Evolutionary conservation across 1,140 invertebrate species (phyloP).

Genomic region (Saccostrea echinata): DNA sequence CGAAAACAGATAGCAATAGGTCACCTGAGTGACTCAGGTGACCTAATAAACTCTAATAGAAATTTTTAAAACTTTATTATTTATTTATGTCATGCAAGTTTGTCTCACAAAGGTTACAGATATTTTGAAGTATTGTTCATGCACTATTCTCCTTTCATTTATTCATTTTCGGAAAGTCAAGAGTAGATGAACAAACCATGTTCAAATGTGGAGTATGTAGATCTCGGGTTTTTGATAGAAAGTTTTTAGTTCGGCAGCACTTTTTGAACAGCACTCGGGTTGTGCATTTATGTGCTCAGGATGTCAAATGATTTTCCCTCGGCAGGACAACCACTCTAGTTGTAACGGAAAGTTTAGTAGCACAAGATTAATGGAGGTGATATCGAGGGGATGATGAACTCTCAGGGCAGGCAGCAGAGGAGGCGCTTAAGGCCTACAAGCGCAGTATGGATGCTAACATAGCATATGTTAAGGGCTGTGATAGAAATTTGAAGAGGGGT

Average conservation of each 20-base stretch:
- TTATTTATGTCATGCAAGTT: too few relatives aligned
- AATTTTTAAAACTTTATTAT: too few relatives aligned
- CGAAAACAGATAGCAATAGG: too few relatives aligned
- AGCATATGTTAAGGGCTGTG: too few relatives aligned
- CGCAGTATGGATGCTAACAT: too few relatives aligned
- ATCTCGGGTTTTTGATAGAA: background rate
- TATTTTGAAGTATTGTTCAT: too few relatives aligned
- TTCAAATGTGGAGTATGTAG: background rate
- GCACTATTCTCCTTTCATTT: background rate
- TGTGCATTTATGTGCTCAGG: background rate
- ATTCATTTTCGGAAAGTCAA: background rate
- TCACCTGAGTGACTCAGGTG: too few relatives aligned
- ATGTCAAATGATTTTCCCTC: background rate
- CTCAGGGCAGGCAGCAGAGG: too few relatives aligned
- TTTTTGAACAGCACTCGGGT: background rate
- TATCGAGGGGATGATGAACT: background rate
- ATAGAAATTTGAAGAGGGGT: too few relatives aligned
- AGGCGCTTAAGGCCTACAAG: too few relatives aligned
- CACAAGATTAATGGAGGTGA: background rate
- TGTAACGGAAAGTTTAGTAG: background rate
- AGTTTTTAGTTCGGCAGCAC: background rate
- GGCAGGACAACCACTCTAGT: background rate
- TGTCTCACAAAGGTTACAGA: too few relatives aligned
- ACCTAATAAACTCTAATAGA: too few relatives aligned
- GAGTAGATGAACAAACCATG: background rate